Conservation (phyloP, 1,140 invertebrate species). For the Drosophila sproati region DNA sequence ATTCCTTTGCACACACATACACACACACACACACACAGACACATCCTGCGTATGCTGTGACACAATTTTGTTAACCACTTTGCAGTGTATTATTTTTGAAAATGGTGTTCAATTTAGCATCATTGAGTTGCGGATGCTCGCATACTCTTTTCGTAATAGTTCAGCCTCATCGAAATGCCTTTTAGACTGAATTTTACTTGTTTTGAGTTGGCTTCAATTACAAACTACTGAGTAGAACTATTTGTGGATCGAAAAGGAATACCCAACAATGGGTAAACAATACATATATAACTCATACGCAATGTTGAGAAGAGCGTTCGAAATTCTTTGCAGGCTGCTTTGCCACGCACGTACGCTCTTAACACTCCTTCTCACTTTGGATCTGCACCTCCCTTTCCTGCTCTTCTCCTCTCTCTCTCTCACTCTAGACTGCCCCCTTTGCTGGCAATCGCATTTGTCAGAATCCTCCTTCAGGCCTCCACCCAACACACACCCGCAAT, state of each 20-base stretch:
- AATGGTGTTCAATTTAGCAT: neutral
- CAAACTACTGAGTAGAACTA: too few species aligned
- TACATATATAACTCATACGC: constrained; percentile 48
- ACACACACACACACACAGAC: constrained; percentile 48
- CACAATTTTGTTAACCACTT: constrained; percentile 36
- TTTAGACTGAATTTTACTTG: neutral
- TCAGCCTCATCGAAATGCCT: neutral
- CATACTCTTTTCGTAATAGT: neutral
- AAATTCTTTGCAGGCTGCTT: constrained; percentile 65
- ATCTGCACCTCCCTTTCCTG: neutral
- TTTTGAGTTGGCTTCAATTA: too few species aligned
- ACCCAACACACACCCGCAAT: neutral
- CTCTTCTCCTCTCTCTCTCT: neutral
- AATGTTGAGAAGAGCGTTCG: constrained; percentile 34
- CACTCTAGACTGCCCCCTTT: constrained; percentile 16
- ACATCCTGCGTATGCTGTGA: constrained; percentile 16
- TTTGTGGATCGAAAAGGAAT: neutral
- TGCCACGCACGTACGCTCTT: constrained; percentile 63
- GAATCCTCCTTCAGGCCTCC: neutral
- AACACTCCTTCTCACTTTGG: constrained; percentile 12
- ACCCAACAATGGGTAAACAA: constrained; percentile 6
- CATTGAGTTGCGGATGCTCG: too few species aligned
- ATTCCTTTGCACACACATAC: constrained; percentile 15
- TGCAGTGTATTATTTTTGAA: constrained; percentile 35
- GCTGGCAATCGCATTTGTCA: constrained; percentile 49